phyloP scores from a whole-genome alignment of 2,888 invertebrate genomes.

The Caenorhabditis virilis region DNA sequence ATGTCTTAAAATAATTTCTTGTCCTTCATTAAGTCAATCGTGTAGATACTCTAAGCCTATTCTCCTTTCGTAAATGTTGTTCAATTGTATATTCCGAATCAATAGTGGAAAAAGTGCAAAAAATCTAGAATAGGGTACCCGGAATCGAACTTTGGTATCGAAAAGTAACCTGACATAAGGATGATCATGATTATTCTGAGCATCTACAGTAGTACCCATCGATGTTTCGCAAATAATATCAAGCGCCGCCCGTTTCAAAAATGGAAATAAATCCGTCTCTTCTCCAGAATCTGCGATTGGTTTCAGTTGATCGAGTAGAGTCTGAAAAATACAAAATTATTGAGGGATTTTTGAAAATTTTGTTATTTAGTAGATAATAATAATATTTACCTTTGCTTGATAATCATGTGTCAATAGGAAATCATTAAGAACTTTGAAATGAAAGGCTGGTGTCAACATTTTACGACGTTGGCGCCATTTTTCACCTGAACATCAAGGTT shows the following conservation, averaged over 20 bases:
- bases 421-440: conserved; percentile 72
- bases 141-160: too few species aligned
- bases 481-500: conserved; percentile 31
- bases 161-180: conserved; percentile 50
- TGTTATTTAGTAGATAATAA: too few species aligned
- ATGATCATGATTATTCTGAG: conserved; percentile 55
- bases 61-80: too few species aligned
- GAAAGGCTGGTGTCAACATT: conserved; percentile 72
- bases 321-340: too few species aligned
- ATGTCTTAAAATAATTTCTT: too few species aligned
- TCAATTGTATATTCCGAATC: too few species aligned
- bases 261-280: conserved; percentile 71
- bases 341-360: too few species aligned
- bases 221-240: conserved; percentile 70
- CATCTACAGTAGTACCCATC: conserved; percentile 57
- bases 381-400: conserved; percentile 43
- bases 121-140: too few species aligned
- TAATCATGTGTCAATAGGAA: conserved; percentile 60
- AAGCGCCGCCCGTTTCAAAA: conserved; percentile 72
- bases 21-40: too few species aligned
- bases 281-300: conserved; percentile 56
- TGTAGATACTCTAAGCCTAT: too few species aligned
- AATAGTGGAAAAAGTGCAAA: too few species aligned
- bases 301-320: conserved; percentile 69
- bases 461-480: conserved; percentile 72